These are phyloP conservation scores for Lottia scabra DNA, from an alignment of 2,888 invertebrate species.

Conservation along the genomic window DNA sequence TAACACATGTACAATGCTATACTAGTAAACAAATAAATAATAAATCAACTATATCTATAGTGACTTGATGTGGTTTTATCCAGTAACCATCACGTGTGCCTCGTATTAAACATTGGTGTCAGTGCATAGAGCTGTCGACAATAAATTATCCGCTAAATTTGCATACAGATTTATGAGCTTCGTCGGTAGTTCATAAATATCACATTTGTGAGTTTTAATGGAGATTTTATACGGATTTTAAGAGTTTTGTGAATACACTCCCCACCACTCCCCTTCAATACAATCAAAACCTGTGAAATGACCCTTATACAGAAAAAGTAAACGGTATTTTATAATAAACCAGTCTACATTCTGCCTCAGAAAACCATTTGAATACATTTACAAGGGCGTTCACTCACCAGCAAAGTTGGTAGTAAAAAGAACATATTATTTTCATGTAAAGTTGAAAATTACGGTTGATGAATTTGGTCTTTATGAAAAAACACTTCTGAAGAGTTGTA, in stretches of 20 bases:
- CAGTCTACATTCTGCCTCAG: neutral
- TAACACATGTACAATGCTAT: too few species aligned
- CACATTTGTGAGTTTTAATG: neutral
- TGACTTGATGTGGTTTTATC: too few species aligned
- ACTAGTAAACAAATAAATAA: too few species aligned
- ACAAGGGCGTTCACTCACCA: neutral
- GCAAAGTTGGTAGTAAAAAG: neutral
- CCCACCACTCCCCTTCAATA: neutral
- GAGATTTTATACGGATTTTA: neutral
- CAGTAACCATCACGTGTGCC: too few species aligned
- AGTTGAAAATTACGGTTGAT: neutral
- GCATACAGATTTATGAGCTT: slow-evolving; percentile 2
- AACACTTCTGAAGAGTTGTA: too few species aligned
- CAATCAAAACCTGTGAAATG: neutral
- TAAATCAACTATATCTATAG: too few species aligned
- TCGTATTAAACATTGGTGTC: neutral
- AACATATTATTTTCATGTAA: neutral
- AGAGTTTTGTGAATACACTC: neutral
- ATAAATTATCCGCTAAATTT: neutral
- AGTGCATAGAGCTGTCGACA: neutral
- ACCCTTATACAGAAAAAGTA: neutral
- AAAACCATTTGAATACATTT: neutral
- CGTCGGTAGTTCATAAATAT: neutral
- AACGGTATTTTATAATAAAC: neutral
- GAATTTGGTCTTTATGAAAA: too few species aligned